These are phyloP conservation scores for Euzophera pinguis DNA, from an alignment of 2,888 invertebrate genomes.

Conservation along the genomic window DNA sequence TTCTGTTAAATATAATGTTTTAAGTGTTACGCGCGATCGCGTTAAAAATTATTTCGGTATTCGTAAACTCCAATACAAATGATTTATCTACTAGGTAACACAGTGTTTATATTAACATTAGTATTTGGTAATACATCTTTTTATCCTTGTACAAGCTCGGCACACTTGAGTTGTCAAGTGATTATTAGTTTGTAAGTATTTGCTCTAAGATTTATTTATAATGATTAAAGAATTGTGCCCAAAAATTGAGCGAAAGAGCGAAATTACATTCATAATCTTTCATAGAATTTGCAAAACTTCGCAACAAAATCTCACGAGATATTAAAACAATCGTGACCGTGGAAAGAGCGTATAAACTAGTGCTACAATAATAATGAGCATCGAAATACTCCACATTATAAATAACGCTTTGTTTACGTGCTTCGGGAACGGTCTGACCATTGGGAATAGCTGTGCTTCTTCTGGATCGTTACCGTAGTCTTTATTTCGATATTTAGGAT, in stretches of 20 bases:
- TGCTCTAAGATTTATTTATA: too few relatives aligned
- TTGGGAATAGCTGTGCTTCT: slow-evolving; percentile 13
- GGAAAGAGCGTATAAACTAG: slow-evolving; percentile 25
- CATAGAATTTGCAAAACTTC: background rate
- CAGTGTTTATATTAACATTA: background rate
- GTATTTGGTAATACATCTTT: background rate
- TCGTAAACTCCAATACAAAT: background rate
- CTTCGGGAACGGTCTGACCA: slow-evolving; percentile 24
- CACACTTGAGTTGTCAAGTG: too few relatives aligned
- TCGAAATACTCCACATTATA: slow-evolving; percentile 33
- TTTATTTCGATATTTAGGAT: background rate
- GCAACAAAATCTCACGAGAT: background rate
- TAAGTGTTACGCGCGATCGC: background rate
- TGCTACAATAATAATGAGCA: slow-evolving; percentile 32
- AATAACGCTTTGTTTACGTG: slow-evolving; percentile 34
- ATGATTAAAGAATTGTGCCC: too few relatives aligned
- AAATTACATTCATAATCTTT: too few relatives aligned
- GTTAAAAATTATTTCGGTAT: background rate
- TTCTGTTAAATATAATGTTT: background rate
- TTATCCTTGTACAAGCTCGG: too few relatives aligned
- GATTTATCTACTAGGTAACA: background rate
- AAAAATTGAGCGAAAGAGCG: too few relatives aligned
- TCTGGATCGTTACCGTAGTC: background rate
- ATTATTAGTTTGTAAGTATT: too few relatives aligned
- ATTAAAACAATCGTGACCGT: slow-evolving; percentile 7